A percentile compares a stretch with the other conserved stretches of the same genome.
phyloP scores from a whole-genome alignment of 2,888 invertebrate genomes.

The Eurytoma californica region DNA sequence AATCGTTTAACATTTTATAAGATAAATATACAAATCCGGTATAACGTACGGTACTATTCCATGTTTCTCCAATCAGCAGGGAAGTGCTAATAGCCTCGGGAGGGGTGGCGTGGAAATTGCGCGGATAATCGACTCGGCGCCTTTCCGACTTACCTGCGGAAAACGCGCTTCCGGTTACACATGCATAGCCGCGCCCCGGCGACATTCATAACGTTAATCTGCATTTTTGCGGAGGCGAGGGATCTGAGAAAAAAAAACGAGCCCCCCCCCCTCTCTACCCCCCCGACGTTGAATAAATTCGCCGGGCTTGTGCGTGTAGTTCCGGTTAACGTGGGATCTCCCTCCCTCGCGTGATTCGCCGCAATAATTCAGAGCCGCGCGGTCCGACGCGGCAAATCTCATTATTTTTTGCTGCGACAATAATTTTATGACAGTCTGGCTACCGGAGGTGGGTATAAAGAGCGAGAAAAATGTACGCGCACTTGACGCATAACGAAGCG shows the following conservation, averaged over 20 bases:
- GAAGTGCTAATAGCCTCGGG: too few species aligned
- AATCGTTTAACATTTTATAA: too few species aligned
- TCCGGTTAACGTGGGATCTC: background rate
- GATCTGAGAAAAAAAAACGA: slow-evolving; percentile 20
- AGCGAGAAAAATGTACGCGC: slow-evolving; percentile 8
- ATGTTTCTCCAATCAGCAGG: too few species aligned
- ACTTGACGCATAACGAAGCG: background rate
- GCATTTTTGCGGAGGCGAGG: slow-evolving; percentile 33
- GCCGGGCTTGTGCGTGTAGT: background rate
- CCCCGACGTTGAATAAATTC: slow-evolving; percentile 44
- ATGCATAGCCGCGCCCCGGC: slow-evolving; percentile 20
- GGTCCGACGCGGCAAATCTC: slow-evolving; percentile 22
- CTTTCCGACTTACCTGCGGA: too few species aligned
- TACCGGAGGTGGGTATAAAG: slow-evolving; percentile 9
- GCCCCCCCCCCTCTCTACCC: background rate
- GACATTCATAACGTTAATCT: slow-evolving; percentile 53
- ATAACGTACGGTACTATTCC: too few species aligned
- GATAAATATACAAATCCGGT: too few species aligned
- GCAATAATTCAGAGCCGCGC: slow-evolving; percentile 37
- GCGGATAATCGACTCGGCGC: too few species aligned
- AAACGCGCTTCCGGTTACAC: background rate
- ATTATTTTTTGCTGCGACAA: slow-evolving; percentile 44
- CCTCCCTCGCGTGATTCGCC: slow-evolving; percentile 51
- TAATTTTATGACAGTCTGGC: slow-evolving; percentile 49
- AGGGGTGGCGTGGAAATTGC: too few species aligned